These are phyloP conservation scores for Platynereis dumerilii DNA, from an alignment of 2,888 invertebrate species.

Conservation along the genomic window DNA sequence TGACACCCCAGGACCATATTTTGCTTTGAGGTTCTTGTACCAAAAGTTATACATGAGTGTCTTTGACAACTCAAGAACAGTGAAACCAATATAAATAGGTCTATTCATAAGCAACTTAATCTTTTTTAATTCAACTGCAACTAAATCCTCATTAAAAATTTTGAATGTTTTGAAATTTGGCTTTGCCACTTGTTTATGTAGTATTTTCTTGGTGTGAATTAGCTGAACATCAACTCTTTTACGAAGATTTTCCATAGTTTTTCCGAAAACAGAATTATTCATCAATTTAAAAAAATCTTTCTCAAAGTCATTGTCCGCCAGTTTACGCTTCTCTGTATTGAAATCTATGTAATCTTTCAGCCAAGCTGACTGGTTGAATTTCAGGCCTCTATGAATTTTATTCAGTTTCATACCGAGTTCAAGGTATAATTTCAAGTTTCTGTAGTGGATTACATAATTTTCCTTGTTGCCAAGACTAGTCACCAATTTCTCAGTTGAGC, in stretches of 20 bases:
- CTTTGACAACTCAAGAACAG: constrained; percentile 57
- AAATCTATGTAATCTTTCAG: constrained; percentile 46
- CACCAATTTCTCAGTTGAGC: neutral
- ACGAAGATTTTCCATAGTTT: constrained; percentile 63
- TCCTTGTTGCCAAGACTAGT: neutral
- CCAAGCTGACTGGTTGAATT: no score
- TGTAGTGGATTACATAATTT: neutral
- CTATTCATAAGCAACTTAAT: neutral
- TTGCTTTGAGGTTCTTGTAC: constrained; percentile 51
- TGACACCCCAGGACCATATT: constrained; percentile 34
- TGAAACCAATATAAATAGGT: constrained; percentile 61
- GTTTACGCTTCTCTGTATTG: constrained; percentile 42
- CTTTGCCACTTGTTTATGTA: constrained; percentile 15
- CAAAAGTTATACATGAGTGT: constrained; percentile 13
- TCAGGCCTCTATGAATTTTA: no score
- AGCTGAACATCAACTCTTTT: constrained; percentile 56
- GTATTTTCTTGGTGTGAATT: constrained; percentile 11
- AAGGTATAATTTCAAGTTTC: neutral
- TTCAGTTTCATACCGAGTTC: constrained; percentile 26
- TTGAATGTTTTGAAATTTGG: constrained; percentile 30
- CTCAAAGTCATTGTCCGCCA: constrained; percentile 52
- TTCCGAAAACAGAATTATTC: constrained; percentile 56
- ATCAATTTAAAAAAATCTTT: constrained; percentile 50
- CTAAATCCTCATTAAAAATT: constrained; percentile 56
- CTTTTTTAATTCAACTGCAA: constrained; percentile 48